phyloP scores from a whole-genome alignment of 2,888 invertebrate genomes.

The Mactromeris polynyma region DNA sequence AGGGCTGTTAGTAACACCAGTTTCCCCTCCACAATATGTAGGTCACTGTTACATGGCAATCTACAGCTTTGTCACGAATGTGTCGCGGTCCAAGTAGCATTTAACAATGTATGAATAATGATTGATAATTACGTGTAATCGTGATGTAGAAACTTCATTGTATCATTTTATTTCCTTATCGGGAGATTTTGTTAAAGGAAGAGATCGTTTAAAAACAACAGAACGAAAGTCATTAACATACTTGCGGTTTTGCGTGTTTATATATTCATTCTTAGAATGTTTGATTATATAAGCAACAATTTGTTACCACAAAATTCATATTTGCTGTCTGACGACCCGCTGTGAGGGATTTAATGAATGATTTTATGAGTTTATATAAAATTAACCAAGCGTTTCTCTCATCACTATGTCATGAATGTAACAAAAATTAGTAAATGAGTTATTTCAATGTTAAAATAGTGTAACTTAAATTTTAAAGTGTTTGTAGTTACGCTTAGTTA shows the following conservation, averaged over 20 bases:
- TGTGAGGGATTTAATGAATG: background rate
- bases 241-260: background rate
- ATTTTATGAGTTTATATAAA: background rate
- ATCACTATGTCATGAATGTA: background rate
- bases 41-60: too few relatives aligned
- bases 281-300: background rate
- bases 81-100: background rate
- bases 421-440: too few relatives aligned
- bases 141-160: background rate
- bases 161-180: slow-evolving; percentile 10
- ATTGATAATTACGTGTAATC: background rate
- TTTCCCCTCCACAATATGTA: too few relatives aligned
- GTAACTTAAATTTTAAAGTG: too few relatives aligned
- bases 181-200: background rate
- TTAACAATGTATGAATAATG: background rate
- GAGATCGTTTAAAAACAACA: background rate
- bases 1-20: too few relatives aligned
- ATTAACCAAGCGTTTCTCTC: background rate
- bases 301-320: background rate
- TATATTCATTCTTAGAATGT: background rate
- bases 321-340: background rate
- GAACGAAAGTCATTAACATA: background rate
- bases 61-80: too few relatives aligned
- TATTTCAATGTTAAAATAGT: too few relatives aligned
- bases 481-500: too few relatives aligned